A percentile compares a stretch with the other conserved stretches of the same genome.
Conservation (phyloP, 2,113 vertebrate genomes). For the Urocitellus parryii region DNA sequence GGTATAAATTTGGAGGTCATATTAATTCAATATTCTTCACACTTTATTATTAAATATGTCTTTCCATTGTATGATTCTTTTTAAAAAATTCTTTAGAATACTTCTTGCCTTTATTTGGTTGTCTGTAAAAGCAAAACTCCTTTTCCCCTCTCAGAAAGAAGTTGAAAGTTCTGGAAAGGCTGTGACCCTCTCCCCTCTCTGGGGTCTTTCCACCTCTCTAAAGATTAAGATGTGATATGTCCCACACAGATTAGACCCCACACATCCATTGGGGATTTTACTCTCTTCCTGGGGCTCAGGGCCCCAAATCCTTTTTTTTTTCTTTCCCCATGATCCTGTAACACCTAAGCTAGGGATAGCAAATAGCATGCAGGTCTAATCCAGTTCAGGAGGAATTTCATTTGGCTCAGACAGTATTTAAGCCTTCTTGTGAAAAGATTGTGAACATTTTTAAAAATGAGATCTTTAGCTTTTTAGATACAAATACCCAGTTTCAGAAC, state of each 20-base stretch:
- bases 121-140: neutral
- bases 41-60: conserved; percentile 7
- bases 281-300: neutral
- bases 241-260: neutral
- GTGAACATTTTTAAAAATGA: neutral
- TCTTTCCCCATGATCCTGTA: neutral
- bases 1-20: neutral
- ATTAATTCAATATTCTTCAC: neutral
- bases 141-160: neutral
- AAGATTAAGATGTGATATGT: neutral
- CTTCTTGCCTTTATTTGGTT: conserved; percentile 31
- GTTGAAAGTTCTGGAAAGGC: neutral
- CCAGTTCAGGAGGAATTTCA: conserved; percentile 18
- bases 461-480: conserved; percentile 2
- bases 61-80: conserved; percentile 16
- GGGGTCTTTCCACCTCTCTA: neutral
- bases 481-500: conserved; percentile 9
- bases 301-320: neutral
- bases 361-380: neutral
- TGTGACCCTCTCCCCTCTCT: neutral
- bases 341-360: neutral
- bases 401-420: conserved; percentile 33
- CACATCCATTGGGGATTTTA: neutral
- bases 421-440: conserved; percentile 59
- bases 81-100: neutral